Base-by-base conservation (phyloP, 2,888 invertebrate species). In the Apodemia hepburni region DNA sequence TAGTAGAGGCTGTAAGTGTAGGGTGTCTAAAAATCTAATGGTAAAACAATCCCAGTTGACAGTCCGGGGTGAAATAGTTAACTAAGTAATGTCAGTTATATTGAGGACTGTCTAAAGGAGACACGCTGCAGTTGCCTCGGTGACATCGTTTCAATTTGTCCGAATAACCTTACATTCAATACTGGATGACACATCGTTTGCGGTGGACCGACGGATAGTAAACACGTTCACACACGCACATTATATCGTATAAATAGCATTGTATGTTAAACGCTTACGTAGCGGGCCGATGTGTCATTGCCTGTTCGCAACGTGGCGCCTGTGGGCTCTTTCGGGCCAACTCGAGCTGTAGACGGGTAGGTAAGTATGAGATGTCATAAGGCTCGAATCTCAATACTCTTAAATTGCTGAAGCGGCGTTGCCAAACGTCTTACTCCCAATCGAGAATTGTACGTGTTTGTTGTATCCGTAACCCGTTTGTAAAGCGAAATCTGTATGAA, bases 101-200 rank as follows among this genome's bases (percentile, higher is more conserved):
- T 61, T 38, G 59, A 58, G 65, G 70, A 65, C 62, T 47, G 45
- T 61, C 42, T n/a, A 42, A 58, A 57, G 18, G 33, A 38, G 27
- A 45, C 17, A 35, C 38, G 12, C 17, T 29, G 59, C 59, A 45
- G 42, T 61, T 47, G 45, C 58, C 64, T 67, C 67, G 66, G 73
- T 75, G 73, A 74, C 76, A 80, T 75, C 74, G 74, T 77, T 84
- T 77, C 75, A 74, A 80, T 80, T 81, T 78, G 81, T 77, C 74
- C 76, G 79, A 82, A 84, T 84, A 84, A 82, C 81, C 81, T 79
- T 77, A 81, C 80, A 82, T 82, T 81, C 77, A 84, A 84, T 80
- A 81, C 68, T 70, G 80, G 81, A 84, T 89, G 88, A 89, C 88
- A 88, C 89, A 88, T 84, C 84, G 80, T 78, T 83, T 79, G 87